Conservation (phyloP, 1,140 invertebrate genomes). For the Eurytemora carolleeae region DNA sequence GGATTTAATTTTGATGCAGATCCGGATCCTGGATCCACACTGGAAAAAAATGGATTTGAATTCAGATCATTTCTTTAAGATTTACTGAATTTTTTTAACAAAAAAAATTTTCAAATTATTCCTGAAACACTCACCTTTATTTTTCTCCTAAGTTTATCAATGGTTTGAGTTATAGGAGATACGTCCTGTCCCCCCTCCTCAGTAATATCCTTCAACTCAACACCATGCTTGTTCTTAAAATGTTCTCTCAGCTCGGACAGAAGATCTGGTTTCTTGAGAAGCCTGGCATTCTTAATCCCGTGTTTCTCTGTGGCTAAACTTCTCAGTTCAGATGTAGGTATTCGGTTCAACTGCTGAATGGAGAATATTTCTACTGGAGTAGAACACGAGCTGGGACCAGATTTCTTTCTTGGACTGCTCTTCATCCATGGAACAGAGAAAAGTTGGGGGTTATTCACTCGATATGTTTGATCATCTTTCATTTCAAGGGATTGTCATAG, state of each 20-base stretch:
- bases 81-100: no score
- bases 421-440: no score
- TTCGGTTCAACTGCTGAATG: background rate
- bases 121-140: background rate
- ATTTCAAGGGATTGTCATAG: no score
- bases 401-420: background rate
- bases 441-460: no score
- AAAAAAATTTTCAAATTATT: background rate
- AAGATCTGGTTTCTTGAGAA: background rate
- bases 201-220: background rate
- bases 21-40: no score
- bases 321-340: background rate
- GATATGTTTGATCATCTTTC: no score
- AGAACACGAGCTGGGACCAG: background rate
- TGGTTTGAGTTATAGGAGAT: background rate
- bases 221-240: background rate
- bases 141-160: background rate
- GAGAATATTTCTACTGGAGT: background rate
- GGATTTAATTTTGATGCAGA: no score
- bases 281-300: background rate
- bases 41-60: no score
- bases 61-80: no score
- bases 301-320: background rate
- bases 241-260: background rate
- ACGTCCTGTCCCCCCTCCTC: background rate